Evolutionary conservation across 2,888 invertebrate species (phyloP).

Genomic region (Lasioglossum calceatum): DNA sequence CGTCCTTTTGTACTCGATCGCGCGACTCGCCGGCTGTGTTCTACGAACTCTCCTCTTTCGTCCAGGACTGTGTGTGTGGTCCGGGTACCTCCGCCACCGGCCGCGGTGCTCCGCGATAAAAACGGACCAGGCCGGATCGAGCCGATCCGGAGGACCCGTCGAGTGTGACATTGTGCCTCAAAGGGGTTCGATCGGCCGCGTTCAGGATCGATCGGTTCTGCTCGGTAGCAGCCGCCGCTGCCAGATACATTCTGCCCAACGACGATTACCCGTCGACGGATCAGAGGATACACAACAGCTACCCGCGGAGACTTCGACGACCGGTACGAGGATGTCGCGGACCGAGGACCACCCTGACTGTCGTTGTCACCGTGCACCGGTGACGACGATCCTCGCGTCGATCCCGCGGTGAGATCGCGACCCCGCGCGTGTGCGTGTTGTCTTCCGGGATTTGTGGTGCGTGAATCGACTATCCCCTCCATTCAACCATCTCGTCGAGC

Average conservation of each 20-base stretch:
- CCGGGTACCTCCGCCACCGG: slow-evolving; percentile 48
- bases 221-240: not conserved
- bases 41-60: slow-evolving; percentile 38
- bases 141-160: not conserved
- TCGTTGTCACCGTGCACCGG: slow-evolving; percentile 70
- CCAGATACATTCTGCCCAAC: not conserved
- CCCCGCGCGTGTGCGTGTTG: slow-evolving; percentile 12
- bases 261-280: not conserved
- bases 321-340: slow-evolving; percentile 71
- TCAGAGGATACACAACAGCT: not conserved
- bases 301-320: slow-evolving; percentile 71
- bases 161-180: not conserved
- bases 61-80: slow-evolving; percentile 77
- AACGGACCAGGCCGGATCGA: slow-evolving; percentile 34
- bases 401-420: slow-evolving; percentile 60
- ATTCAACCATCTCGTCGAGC: not conserved
- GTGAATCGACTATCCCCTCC: not conserved
- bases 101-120: slow-evolving; percentile 35
- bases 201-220: slow-evolving; percentile 5
- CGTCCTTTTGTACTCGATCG: slow-evolving; percentile 41
- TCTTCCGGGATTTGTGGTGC: not conserved
- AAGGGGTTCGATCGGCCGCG: not conserved
- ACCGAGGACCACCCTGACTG: slow-evolving; percentile 71
- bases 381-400: slow-evolving; percentile 63
- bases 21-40: slow-evolving; percentile 29